These are phyloP conservation scores for Plagiodera versicolora DNA, from an alignment of 2,888 invertebrate species.

Conservation along the genomic window DNA sequence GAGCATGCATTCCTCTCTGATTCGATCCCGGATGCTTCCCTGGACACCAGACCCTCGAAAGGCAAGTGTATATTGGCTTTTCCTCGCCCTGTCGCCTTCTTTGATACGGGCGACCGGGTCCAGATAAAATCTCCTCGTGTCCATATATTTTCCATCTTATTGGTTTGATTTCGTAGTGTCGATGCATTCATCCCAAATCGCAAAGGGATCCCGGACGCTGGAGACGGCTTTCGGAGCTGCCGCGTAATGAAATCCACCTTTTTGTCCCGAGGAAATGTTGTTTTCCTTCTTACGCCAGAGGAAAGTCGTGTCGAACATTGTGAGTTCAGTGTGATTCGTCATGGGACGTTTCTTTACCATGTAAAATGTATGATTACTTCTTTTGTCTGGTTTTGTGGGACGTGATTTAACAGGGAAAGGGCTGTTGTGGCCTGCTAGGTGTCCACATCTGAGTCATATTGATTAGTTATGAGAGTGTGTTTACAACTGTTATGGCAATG, in stretches of 20 bases:
- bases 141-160: slow-evolving; percentile 55
- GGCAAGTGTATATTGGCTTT: slow-evolving; percentile 20
- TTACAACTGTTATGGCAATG: too few relatives aligned
- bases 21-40: slow-evolving; percentile 21
- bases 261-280: slow-evolving; percentile 1
- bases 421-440: too few relatives aligned
- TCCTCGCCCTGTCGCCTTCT: slow-evolving; percentile 33
- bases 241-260: slow-evolving; percentile 37
- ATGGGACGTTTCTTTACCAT: too few relatives aligned
- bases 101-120: slow-evolving; percentile 46
- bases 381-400: too few relatives aligned
- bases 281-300: not conserved
- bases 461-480: too few relatives aligned
- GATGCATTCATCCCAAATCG: slow-evolving; percentile 45
- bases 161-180: slow-evolving; percentile 53
- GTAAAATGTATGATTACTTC: too few relatives aligned
- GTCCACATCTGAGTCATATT: too few relatives aligned
- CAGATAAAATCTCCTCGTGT: slow-evolving; percentile 44
- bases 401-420: too few relatives aligned
- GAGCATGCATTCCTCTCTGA: slow-evolving; percentile 9
- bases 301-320: not conserved
- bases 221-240: slow-evolving; percentile 40
- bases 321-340: too few relatives aligned
- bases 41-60: slow-evolving; percentile 17
- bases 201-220: slow-evolving; percentile 46